Percentiles rank a stretch among this genome's conserved stretches.
Evolutionary conservation across 1,140 invertebrate genomes (phyloP).

Genomic region (Scaptomyza hsui): DNA sequence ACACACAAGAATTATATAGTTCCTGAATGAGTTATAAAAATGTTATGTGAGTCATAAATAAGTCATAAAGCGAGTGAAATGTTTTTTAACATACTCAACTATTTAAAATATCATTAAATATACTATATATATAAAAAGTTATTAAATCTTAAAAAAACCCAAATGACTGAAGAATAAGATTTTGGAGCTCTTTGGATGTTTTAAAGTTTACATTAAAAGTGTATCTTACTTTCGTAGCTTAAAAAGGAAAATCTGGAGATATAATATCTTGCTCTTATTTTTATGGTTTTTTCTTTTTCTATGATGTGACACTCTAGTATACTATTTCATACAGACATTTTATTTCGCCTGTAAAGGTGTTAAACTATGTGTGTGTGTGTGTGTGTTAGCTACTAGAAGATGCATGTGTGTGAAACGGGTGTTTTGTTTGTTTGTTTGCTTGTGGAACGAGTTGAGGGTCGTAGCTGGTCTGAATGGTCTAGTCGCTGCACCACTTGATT

Average conservation of each 20-base stretch:
- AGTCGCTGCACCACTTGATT: constrained; percentile 68
- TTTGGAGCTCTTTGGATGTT: no score
- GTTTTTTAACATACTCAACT: no score
- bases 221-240: constrained; percentile 23
- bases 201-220: no score
- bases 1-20: no score
- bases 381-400: constrained; percentile 18
- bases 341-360: constrained; percentile 19
- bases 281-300: constrained; percentile 43
- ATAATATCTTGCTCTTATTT: constrained; percentile 3
- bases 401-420: constrained; percentile 33
- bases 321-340: constrained; percentile 53
- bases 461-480: constrained; percentile 34
- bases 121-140: no score
- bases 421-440: constrained; percentile 31
- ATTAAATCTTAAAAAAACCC: no score
- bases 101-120: no score
- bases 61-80: no score
- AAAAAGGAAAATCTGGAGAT: constrained; percentile 1
- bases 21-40: no score
- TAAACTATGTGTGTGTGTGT: constrained; percentile 2
- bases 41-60: no score
- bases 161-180: no score
- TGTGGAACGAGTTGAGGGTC: constrained; percentile 15
- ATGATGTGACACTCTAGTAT: constrained; percentile 43